A percentile compares a stretch with the other conserved stretches of the same genome.
These are phyloP conservation scores for Ophiodon elongatus DNA, from an alignment of 2,113 vertebrate species.

Conservation along the genomic window DNA sequence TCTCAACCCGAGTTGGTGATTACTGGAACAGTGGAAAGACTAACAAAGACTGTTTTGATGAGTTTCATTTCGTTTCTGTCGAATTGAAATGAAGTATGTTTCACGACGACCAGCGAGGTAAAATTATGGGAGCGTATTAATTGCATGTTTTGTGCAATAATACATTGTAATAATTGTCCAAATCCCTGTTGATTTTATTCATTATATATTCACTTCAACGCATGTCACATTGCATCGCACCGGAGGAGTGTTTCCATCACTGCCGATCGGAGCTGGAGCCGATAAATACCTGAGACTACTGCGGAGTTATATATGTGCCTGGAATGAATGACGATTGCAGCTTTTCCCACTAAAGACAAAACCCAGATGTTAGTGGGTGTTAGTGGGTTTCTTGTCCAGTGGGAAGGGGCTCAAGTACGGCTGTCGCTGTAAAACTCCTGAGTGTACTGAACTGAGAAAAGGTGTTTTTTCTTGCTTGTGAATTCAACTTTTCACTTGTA, in stretches of 20 bases:
- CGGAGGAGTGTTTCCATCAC: background rate
- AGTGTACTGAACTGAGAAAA: background rate
- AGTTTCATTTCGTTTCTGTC: background rate
- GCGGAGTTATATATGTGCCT: background rate
- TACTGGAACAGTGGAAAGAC: too few relatives aligned
- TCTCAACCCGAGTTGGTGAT: too few relatives aligned
- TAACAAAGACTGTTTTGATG: too few relatives aligned
- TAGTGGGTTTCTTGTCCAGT: background rate
- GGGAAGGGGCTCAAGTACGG: background rate
- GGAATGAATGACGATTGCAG: background rate
- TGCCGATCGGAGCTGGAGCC: background rate
- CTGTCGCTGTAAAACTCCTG: background rate
- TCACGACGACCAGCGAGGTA: too few relatives aligned
- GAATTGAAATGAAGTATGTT: too few relatives aligned
- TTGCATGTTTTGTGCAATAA: background rate
- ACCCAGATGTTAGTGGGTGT: background rate
- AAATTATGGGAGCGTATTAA: too few relatives aligned
- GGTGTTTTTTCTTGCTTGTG: background rate
- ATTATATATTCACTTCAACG: background rate
- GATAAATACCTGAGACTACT: background rate
- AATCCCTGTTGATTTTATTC: background rate
- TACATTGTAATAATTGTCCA: background rate
- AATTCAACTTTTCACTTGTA: background rate
- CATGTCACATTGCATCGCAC: background rate
- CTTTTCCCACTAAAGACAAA: background rate